Evolutionary conservation across 2,113 vertebrate genomes (phyloP).

Genomic region (Tretioscincus oriximinensis): DNA sequence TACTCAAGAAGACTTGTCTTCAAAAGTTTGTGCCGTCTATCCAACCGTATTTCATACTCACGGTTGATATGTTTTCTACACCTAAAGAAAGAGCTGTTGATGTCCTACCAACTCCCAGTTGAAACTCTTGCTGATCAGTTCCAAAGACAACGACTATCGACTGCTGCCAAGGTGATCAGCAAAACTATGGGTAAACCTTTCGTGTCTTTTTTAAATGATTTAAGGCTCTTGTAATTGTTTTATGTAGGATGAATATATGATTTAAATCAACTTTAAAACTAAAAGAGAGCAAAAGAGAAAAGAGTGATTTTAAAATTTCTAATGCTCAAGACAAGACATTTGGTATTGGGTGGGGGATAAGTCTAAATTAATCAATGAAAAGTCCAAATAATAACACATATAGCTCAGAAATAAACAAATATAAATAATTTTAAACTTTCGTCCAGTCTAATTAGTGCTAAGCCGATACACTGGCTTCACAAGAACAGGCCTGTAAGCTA

Average conservation of each 20-base stretch:
- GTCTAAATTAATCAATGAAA: too few species aligned
- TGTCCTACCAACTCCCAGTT: slow-evolving; percentile 59
- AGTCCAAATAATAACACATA: too few species aligned
- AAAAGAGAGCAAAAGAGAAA: slow-evolving; percentile 6
- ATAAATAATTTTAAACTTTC: too few species aligned
- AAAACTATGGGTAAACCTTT: slow-evolving; percentile 47
- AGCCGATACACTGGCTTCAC: too few species aligned
- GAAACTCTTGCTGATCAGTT: slow-evolving; percentile 43
- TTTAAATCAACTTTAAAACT: slow-evolving; percentile 3
- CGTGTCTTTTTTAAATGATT: too few species aligned
- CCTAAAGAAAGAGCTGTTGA: slow-evolving; percentile 54
- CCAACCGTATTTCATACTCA: background rate
- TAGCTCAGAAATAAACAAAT: too few species aligned
- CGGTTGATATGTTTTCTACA: slow-evolving; percentile 13
- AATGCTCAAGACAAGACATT: too few species aligned
- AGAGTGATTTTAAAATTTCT: background rate
- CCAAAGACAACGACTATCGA: slow-evolving; percentile 63
- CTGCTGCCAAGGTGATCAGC: slow-evolving; percentile 60
- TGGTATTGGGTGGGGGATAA: too few species aligned
- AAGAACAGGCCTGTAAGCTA: too few species aligned
- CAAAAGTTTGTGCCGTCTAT: too few species aligned
- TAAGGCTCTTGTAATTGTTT: background rate
- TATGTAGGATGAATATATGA: slow-evolving; percentile 20
- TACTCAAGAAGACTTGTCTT: background rate
- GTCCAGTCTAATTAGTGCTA: too few species aligned